These are phyloP conservation scores for Athalia rosae DNA, from an alignment of 2,888 invertebrate genomes.

Conservation along the genomic window DNA sequence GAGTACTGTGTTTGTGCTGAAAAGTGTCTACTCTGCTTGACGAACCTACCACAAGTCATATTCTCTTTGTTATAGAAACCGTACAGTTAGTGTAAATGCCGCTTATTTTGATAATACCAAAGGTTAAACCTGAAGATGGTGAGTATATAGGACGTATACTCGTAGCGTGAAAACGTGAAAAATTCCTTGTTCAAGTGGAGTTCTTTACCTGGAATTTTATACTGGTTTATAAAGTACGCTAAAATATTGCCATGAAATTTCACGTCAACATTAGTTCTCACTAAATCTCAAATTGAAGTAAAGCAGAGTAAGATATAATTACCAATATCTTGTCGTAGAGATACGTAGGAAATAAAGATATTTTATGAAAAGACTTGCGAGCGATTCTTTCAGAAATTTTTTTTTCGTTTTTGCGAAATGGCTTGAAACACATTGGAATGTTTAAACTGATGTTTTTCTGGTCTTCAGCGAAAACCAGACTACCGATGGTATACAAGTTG, in stretches of 20 bases:
- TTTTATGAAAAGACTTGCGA: neutral
- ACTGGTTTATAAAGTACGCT: constrained; percentile 32
- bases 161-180: constrained; percentile 49
- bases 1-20: constrained; percentile 38
- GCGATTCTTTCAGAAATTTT: neutral
- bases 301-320: constrained; percentile 37
- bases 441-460: too few relatives aligned
- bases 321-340: neutral
- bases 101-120: constrained; percentile 73
- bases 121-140: constrained; percentile 70
- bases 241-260: constrained; percentile 15
- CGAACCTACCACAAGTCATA: constrained; percentile 67
- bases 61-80: constrained; percentile 73
- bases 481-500: too few relatives aligned
- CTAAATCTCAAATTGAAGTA: neutral
- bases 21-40: constrained; percentile 34
- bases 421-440: too few relatives aligned
- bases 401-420: too few relatives aligned
- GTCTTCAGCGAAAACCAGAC: too few relatives aligned
- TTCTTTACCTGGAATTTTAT: constrained; percentile 36
- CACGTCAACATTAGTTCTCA: constrained; percentile 15
- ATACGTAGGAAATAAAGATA: neutral
- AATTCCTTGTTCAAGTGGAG: constrained; percentile 30
- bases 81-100: constrained; percentile 72
- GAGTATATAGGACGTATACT: constrained; percentile 67